phyloP scores from a whole-genome alignment of 2,113 vertebrate genomes.

The Xiphophorus maculatus region DNA sequence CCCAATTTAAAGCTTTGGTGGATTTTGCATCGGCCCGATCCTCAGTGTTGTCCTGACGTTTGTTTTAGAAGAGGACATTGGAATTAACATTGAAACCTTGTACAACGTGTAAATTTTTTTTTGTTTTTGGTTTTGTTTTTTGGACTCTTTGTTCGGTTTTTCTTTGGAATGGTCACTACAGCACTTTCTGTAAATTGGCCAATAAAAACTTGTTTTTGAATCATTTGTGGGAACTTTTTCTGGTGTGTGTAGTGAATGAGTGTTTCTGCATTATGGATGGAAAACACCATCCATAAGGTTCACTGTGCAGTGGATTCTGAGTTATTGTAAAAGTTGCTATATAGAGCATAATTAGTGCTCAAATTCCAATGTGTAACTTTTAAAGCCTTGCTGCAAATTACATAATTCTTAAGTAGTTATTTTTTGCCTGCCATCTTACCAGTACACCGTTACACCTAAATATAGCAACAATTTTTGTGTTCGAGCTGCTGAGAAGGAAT shows the following conservation, averaged over 20 bases:
- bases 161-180: conserved; percentile 86
- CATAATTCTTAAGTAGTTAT: too few relatives aligned
- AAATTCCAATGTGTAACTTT: too few relatives aligned
- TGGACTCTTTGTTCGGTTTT: conserved; percentile 76
- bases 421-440: too few relatives aligned
- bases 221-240: conserved; percentile 58
- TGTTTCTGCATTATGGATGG: background rate
- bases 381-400: too few relatives aligned
- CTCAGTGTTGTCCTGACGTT: conserved; percentile 72
- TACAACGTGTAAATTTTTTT: conserved; percentile 73
- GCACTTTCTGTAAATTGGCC: conserved; percentile 94
- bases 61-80: conserved; percentile 70
- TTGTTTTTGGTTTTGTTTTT: conserved; percentile 32
- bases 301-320: too few relatives aligned
- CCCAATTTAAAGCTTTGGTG: conserved; percentile 43
- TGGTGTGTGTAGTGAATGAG: conserved; percentile 5
- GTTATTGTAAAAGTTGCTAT: too few relatives aligned
- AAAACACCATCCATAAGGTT: too few relatives aligned
- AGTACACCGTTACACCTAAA: too few relatives aligned
- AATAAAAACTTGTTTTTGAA: conserved; percentile 96
- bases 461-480: too few relatives aligned
- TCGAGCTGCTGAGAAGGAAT: too few relatives aligned
- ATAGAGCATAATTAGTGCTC: too few relatives aligned
- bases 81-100: conserved; percentile 70
- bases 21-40: conserved; percentile 60